phyloP scores from a whole-genome alignment of 2,888 invertebrate species.

The Chrysomela aeneicollis region DNA sequence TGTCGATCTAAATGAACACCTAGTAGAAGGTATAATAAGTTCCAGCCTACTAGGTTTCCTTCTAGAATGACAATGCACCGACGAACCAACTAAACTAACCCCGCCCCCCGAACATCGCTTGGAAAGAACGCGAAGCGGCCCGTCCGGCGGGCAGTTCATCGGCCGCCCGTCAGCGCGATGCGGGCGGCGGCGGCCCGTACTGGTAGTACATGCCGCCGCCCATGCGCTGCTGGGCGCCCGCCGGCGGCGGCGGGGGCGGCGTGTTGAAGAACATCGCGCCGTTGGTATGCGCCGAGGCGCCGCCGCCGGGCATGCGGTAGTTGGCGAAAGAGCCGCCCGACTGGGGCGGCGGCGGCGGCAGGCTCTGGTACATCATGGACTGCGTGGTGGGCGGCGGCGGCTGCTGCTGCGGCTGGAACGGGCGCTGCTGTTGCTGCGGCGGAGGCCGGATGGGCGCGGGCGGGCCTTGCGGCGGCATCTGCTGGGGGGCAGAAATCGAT shows the following conservation, averaged over 20 bases:
- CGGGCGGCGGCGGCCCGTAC: constrained; percentile 56
- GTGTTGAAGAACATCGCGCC: constrained; percentile 57
- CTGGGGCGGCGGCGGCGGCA: constrained; percentile 25
- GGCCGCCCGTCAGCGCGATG: constrained; percentile 55
- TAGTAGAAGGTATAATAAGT: no score
- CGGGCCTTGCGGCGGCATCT: not conserved
- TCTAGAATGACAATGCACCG: no score
- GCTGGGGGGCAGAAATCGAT: not conserved
- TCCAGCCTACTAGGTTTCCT: no score
- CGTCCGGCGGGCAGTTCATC: no score
- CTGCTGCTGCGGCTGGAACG: constrained; percentile 12
- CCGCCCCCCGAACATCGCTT: no score
- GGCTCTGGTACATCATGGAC: constrained; percentile 12
- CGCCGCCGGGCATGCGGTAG: constrained; percentile 50
- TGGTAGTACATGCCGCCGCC: constrained; percentile 46
- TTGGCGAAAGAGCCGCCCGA: constrained; percentile 43
- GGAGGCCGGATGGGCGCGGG: not conserved
- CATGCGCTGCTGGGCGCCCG: constrained; percentile 41
- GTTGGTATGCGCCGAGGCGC: constrained; percentile 41
- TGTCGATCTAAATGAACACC: no score
- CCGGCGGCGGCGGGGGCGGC: constrained; percentile 54
- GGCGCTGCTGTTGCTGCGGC: not conserved
- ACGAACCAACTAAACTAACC: no score
- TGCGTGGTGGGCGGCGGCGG: not conserved
- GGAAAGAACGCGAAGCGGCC: no score